Percentiles rank a stretch among this genome's conserved stretches.
Conservation (phyloP, 2,797 vertebrate genomes). For the Pygocentrus nattereri region DNA sequence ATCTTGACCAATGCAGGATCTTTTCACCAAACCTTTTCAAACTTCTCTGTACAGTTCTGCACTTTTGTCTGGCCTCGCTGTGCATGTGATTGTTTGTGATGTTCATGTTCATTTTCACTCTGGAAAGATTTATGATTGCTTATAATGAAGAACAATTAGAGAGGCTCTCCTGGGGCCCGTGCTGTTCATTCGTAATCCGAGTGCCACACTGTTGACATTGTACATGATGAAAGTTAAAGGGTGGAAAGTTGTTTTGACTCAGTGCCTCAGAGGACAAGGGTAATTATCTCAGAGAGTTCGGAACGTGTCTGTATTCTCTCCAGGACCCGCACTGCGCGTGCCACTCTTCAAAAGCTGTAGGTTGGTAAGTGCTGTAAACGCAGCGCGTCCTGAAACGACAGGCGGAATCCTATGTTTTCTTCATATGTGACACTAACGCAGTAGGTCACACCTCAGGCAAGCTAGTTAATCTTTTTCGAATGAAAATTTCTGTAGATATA, state of each 20-base stretch:
- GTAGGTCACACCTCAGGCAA: neutral
- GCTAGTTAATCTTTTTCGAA: neutral
- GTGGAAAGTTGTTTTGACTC: conserved; percentile 50
- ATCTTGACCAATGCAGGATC: neutral
- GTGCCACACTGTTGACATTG: conserved; percentile 47
- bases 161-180: conserved; percentile 25
- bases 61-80: neutral
- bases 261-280: conserved; percentile 46
- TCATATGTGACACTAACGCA: neutral
- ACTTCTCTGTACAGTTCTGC: neutral
- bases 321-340: conserved; percentile 22
- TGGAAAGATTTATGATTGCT: conserved; percentile 43
- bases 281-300: conserved; percentile 48
- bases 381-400: neutral
- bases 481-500: neutral
- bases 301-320: conserved; percentile 46
- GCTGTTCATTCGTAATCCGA: conserved; percentile 46
- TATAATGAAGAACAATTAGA: conserved; percentile 40
- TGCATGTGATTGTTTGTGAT: conserved; percentile 6
- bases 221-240: conserved; percentile 53
- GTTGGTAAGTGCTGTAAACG: neutral
- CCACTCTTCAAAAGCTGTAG: conserved; percentile 25
- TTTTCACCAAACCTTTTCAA: neutral
- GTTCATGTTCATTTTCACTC: conserved; percentile 22
- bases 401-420: neutral